Percentiles rank a stretch among this genome's conserved stretches.
Conservation (phyloP, 2,113 vertebrate genomes). For the Aegithalos caudatus region DNA sequence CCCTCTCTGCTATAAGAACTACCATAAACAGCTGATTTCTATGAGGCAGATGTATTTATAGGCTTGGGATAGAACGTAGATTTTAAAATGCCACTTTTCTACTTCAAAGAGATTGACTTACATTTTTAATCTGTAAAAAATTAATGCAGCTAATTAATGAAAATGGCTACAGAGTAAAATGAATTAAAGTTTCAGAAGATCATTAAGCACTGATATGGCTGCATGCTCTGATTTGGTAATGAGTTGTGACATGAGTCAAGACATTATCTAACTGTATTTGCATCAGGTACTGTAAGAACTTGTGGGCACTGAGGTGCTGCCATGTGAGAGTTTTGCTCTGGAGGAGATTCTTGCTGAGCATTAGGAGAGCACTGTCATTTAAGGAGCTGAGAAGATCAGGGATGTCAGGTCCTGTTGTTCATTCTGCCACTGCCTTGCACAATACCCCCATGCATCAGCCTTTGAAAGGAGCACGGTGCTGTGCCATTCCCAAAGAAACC, state of each 20-base stretch:
- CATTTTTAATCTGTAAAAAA: slow-evolving; percentile 22
- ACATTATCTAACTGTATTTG: background rate
- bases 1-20: slow-evolving; percentile 24
- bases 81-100: slow-evolving; percentile 28
- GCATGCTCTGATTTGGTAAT: background rate
- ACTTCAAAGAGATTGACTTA: slow-evolving; percentile 1
- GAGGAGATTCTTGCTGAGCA: background rate
- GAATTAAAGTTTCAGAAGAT: slow-evolving; percentile 19
- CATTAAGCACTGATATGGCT: background rate
- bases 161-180: background rate
- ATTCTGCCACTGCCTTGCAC: background rate
- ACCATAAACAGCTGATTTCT: slow-evolving; percentile 47
- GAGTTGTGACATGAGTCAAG: background rate
- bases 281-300: background rate
- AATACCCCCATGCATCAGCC: background rate
- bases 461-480: background rate
- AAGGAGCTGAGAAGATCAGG: background rate
- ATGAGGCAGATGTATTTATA: slow-evolving; percentile 46
- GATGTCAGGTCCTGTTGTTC: background rate
- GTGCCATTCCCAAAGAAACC: background rate
- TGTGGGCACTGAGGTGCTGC: background rate
- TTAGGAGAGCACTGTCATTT: background rate
- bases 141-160: slow-evolving; percentile 27
- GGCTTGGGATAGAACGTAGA: slow-evolving; percentile 5
- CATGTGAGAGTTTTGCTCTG: background rate